Conservation (phyloP, 2,113 vertebrate genomes). For the Theropithecus gelada region DNA sequence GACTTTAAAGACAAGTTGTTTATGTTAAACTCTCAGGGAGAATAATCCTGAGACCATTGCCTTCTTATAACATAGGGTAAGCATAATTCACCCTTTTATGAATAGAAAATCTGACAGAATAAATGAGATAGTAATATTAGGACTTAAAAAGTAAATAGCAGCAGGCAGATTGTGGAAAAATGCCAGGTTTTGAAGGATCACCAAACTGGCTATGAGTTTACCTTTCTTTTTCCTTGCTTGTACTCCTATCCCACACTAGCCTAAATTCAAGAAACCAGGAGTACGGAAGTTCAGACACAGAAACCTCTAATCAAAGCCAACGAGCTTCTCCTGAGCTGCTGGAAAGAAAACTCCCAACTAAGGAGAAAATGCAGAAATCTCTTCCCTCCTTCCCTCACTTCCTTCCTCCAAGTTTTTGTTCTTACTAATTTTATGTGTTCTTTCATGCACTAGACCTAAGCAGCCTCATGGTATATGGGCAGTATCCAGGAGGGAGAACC, state of each 20-base stretch:
- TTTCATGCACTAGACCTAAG: background rate
- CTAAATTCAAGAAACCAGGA: background rate
- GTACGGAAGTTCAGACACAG: background rate
- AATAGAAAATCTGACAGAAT: background rate
- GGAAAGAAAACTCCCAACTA: background rate
- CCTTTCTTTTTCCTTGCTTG: background rate
- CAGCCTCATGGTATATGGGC: background rate
- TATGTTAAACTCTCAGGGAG: background rate
- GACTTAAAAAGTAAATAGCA: background rate
- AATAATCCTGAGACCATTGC: background rate
- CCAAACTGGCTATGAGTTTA: background rate
- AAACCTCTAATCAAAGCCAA: background rate
- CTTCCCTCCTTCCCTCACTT: background rate
- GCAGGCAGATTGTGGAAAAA: background rate
- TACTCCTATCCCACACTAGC: background rate
- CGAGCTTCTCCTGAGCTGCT: background rate
- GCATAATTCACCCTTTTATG: background rate
- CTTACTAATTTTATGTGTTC: background rate
- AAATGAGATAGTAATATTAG: background rate
- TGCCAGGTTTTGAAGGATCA: background rate
- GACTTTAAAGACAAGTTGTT: background rate
- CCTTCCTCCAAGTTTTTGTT: background rate
- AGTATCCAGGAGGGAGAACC: background rate
- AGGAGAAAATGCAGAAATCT: background rate
- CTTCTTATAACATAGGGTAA: background rate